Evolutionary conservation across 2,113 vertebrate genomes (phyloP), one percentile per base, ranked within the genome.

Genomic region (Cebus imitator): DNA sequence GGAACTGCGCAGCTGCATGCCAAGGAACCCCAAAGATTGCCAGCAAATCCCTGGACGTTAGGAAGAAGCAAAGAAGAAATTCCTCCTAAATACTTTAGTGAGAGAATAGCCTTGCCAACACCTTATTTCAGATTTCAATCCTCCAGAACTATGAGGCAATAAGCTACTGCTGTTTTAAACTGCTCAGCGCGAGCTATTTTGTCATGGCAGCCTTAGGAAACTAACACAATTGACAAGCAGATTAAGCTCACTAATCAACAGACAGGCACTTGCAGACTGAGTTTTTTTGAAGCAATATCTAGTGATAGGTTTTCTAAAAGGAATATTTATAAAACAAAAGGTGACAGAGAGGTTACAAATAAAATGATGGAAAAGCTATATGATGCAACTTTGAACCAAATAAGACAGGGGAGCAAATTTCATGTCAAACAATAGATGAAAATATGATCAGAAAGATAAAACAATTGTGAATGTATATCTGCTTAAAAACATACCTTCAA

Each of bases 191-290:
- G 27, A 55, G 35, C 3, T 18, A 52, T 43, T 93, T 88, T 70
- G 40, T 80, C 45, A 72, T 16, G 23, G 16, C 3, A 78, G 13
- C 43, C 68, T 21, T 87, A 80, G 55, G 17, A 84, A 85, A 50
- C 9, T 5, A 84, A 80, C 23, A 45, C 3, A 80, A 40, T 72
- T 48, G 48, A 11, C 64, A 87, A 83, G 58, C 48, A 35, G 30
- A 83, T 88, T 61, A 95, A 93, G 57, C 3, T 87, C 48, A 94
- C 35, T 45, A 80, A 96, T 52, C n/a, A 86, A 90, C 83, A 81
- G 48, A 88, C 16, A 92, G 30, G 40, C 48, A 66, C 32, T 92
- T 35, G 90, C 23, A 70, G 14, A 78, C 1, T 35, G 40, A 4
- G 8, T 48, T 87, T 94, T 27, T 57, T 91, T 50, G 52, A 89